Evolutionary conservation across 2,888 invertebrate genomes (phyloP).

Genomic region (Aricia artaxerxes): DNA sequence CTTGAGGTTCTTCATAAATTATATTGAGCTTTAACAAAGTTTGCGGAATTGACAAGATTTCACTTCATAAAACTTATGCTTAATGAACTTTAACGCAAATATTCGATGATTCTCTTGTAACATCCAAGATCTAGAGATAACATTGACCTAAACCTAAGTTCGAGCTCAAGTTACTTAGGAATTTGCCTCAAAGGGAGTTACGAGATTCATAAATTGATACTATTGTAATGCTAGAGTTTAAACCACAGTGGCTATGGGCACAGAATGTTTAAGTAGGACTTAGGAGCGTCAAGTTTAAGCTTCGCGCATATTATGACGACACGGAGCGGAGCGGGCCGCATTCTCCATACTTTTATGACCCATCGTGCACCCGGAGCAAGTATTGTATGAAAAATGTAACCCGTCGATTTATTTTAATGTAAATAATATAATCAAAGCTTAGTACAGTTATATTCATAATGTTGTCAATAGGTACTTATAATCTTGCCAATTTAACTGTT

Average conservation of each 20-base stretch:
- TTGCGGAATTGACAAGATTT: no score
- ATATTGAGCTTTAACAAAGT: no score
- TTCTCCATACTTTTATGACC: no score
- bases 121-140: slow-evolving; percentile 13
- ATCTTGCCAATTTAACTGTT: no score
- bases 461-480: no score
- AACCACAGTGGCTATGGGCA: neutral
- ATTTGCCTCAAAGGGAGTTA: slow-evolving; percentile 18
- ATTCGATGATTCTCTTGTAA: neutral
- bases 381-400: no score
- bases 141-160: neutral
- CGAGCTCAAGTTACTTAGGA: slow-evolving; percentile 18
- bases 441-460: no score
- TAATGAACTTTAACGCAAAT: neutral
- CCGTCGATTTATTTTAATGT: no score
- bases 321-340: no score
- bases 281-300: neutral
- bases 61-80: no score
- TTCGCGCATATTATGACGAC: neutral
- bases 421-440: no score
- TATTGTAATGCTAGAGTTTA: neutral
- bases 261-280: neutral
- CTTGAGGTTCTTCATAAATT: neutral
- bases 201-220: slow-evolving; percentile 25
- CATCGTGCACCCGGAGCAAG: no score